These are phyloP conservation scores for Mnemiopsis leidyi DNA, from an alignment of 37 sponge, comb jelly and placozoan genomes.

Conservation along the genomic window DNA sequence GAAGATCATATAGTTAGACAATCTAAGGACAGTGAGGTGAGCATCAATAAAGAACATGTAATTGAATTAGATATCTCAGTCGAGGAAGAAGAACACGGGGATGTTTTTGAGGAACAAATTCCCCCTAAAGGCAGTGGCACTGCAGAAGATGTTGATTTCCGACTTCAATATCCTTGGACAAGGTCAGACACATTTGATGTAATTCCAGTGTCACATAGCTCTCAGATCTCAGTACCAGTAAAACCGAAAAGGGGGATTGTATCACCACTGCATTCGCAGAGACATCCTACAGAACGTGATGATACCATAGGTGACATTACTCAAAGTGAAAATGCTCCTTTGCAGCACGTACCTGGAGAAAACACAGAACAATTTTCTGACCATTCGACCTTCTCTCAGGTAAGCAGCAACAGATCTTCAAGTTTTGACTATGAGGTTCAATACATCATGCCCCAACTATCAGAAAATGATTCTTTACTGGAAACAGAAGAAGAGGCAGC, in stretches of 20 bases:
- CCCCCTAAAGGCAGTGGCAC: neutral
- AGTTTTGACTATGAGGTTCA: slow-evolving; percentile 60
- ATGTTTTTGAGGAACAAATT: neutral
- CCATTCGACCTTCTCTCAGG: slow-evolving; percentile 33
- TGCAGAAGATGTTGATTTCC: neutral
- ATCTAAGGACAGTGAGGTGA: neutral
- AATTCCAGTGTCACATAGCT: neutral
- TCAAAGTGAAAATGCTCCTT: neutral
- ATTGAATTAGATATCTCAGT: neutral
- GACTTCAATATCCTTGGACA: neutral
- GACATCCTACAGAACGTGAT: slow-evolving; percentile 19
- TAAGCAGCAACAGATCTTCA: slow-evolving; percentile 2
- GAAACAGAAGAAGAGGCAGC: neutral
- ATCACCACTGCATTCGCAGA: neutral
- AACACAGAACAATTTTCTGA: slow-evolving; percentile 8
- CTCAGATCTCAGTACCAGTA: slow-evolving; percentile 7
- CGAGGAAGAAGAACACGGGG: neutral
- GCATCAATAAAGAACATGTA: neutral
- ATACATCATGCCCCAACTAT: slow-evolving; percentile 42
- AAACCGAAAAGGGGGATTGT: neutral
- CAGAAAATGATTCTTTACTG: neutral
- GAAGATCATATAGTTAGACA: neutral
- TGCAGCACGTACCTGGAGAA: neutral
- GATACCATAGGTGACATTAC: neutral
- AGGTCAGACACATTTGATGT: slow-evolving; percentile 66